Evolutionary conservation across 2,113 vertebrate genomes (phyloP).

Genomic region (Arenaria interpres): DNA sequence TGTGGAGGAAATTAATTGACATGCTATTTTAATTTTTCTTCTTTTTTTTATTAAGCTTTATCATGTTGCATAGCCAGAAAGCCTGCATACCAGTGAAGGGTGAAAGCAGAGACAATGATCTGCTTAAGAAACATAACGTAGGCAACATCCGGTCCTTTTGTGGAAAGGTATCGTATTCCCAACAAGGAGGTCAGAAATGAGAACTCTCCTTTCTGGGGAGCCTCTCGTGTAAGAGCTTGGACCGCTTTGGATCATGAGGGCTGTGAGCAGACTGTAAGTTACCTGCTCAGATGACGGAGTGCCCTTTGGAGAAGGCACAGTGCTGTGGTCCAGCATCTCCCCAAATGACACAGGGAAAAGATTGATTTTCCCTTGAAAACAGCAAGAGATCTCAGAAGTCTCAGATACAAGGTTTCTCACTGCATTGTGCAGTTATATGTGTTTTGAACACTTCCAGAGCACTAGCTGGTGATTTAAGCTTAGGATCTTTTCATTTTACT

Average conservation of each 20-base stretch:
- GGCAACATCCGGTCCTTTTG: not conserved
- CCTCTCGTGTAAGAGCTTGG: not conserved
- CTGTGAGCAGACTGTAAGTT: not conserved
- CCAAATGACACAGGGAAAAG: not conserved
- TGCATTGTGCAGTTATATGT: not conserved
- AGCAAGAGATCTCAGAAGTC: not conserved
- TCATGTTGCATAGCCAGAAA: not conserved
- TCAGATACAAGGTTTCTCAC: not conserved
- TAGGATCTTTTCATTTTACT: not conserved
- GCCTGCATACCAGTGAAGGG: not conserved
- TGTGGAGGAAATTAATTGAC: not conserved
- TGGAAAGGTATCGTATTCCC: not conserved
- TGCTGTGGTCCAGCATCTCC: not conserved
- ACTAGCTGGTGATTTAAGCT: not conserved
- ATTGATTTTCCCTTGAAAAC: not conserved
- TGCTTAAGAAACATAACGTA: not conserved
- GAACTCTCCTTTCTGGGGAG: not conserved
- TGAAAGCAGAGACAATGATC: not conserved
- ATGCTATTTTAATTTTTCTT: not conserved
- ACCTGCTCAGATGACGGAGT: not conserved
- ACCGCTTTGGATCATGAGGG: not conserved
- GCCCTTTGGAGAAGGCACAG: not conserved
- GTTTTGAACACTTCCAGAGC: not conserved
- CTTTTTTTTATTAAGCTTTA: not conserved
- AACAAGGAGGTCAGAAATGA: not conserved